phyloP scores from a whole-genome alignment of 2,113 vertebrate genomes.

The Aptenodytes patagonicus region DNA sequence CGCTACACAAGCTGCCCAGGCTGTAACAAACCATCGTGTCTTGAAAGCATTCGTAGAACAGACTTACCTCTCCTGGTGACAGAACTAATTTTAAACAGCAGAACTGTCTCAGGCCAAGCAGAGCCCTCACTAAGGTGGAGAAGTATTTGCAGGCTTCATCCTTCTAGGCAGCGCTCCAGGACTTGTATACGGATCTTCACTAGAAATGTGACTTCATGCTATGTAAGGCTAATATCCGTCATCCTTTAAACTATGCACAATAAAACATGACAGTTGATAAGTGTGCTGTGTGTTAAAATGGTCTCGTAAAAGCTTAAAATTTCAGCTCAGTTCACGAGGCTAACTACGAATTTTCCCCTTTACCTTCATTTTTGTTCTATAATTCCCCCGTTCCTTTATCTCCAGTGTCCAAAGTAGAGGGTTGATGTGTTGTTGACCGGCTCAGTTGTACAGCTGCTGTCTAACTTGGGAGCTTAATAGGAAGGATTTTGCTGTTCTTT shows the following conservation, averaged over 20 bases:
- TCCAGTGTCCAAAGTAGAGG: not conserved
- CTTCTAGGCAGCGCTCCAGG: not conserved
- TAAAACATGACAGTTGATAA: no score
- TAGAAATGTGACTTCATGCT: not conserved
- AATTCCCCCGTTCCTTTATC: not conserved
- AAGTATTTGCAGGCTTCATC: not conserved
- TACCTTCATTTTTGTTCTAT: not conserved
- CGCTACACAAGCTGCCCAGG: rapidly evolving
- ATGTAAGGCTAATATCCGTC: not conserved
- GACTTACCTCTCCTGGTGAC: not conserved
- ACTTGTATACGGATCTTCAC: not conserved
- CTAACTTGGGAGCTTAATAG: not conserved
- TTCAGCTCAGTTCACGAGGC: not conserved
- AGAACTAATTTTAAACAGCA: not conserved
- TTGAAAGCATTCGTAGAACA: not conserved
- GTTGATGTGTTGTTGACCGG: not conserved
- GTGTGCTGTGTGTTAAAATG: not conserved
- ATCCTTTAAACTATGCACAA: no score
- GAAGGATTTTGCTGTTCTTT: not conserved
- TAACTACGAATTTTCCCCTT: not conserved
- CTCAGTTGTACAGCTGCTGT: not conserved
- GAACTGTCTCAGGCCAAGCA: not conserved
- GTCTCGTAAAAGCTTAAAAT: not conserved
- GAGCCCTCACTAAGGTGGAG: not conserved
- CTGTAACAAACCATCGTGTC: not conserved